Conservation (phyloP, 2,797 vertebrate species). For the Hydrolagus colliei region DNA sequence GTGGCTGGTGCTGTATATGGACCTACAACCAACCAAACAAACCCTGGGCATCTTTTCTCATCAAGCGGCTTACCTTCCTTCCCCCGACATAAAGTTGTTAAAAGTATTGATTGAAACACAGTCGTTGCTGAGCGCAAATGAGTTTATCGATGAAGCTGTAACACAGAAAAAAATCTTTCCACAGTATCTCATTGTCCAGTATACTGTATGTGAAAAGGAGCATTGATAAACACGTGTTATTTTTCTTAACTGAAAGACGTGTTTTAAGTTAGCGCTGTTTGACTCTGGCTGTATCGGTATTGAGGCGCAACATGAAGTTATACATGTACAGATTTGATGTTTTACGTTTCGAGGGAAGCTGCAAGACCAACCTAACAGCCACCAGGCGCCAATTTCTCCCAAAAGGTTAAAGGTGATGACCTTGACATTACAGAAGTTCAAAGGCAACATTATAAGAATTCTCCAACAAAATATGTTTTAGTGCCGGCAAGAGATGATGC, state of each 20-base stretch:
- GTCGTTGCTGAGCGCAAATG: neutral
- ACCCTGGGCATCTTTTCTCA: too few species aligned
- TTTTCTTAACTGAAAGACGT: neutral
- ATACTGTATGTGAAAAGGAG: neutral
- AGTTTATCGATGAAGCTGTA: neutral
- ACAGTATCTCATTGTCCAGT: neutral
- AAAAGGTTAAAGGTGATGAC: conserved; percentile 79
- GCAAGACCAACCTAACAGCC: conserved; percentile 46
- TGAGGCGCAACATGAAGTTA: neutral
- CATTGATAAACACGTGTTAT: neutral
- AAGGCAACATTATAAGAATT: conserved; percentile 51
- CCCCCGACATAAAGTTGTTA: too few species aligned
- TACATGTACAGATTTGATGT: neutral
- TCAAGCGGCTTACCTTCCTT: too few species aligned
- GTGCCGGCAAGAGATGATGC: neutral
- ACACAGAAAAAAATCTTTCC: too few species aligned
- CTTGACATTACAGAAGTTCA: conserved; percentile 85
- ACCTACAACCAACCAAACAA: neutral
- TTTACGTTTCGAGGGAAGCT: neutral
- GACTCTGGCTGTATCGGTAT: neutral
- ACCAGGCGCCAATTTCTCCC: conserved; percentile 74
- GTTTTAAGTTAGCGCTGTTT: neutral
- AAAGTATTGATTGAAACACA: too few species aligned
- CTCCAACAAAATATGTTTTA: conserved; percentile 3
- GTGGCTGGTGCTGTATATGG: neutral